Percentiles rank a stretch among this genome's conserved stretches.
These are phyloP conservation scores for Stichopus chloronotus DNA, from an alignment of 35 echinoderm and acorn worm species.

Conservation along the genomic window DNA sequence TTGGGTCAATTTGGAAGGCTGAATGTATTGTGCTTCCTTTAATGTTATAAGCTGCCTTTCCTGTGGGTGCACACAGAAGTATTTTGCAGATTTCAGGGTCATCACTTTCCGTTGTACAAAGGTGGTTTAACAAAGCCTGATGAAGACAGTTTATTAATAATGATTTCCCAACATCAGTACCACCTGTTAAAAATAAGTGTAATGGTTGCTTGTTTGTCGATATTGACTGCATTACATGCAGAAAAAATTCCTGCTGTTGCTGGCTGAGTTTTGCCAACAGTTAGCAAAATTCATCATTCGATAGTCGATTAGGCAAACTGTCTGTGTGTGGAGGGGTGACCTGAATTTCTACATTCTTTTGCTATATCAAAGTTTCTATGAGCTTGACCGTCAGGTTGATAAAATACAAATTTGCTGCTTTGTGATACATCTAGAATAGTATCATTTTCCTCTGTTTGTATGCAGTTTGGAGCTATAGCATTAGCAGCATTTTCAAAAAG, in stretches of 20 bases:
- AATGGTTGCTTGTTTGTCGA: conserved; percentile 18
- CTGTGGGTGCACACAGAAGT: conserved; percentile 25
- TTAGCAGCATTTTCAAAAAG: not conserved
- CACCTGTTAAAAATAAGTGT: conserved; percentile 48
- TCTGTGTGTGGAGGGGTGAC: not conserved
- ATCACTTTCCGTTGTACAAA: conserved; percentile 17
- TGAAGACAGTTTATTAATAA: not conserved
- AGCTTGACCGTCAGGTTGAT: not conserved
- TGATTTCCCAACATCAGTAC: conserved; percentile 60
- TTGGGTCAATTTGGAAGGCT: conserved; percentile 3
- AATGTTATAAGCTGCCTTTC: conserved; percentile 31
- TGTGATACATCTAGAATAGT: not conserved
- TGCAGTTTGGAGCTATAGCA: not conserved
- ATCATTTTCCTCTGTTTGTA: conserved; percentile 13
- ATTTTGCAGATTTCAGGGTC: conserved; percentile 29
- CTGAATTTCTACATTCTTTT: not conserved
- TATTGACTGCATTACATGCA: conserved; percentile 40
- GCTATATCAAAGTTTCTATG: conserved; percentile 43
- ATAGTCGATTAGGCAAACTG: not conserved
- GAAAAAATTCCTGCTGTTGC: conserved; percentile 50
- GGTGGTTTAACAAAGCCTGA: conserved; percentile 2
- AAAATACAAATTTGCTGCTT: not conserved
- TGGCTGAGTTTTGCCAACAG: not conserved
- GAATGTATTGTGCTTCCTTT: not conserved
- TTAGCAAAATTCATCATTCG: conserved; percentile 24